Conservation (phyloP, 92 coral and sea anemone genomes). For the Phenganax subtilis region DNA sequence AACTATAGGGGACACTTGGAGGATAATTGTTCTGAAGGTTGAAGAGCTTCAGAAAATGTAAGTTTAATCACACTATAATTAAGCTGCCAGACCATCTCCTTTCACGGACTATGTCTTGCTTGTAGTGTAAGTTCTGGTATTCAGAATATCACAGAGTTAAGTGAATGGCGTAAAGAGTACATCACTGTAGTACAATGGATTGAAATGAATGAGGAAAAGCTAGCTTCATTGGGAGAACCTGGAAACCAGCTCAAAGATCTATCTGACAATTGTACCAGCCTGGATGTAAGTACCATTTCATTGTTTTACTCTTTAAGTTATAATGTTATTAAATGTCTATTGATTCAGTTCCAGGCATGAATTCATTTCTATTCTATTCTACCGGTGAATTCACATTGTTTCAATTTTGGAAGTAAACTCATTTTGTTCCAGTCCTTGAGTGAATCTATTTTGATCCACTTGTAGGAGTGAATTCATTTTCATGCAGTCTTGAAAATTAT, state of each 20-base stretch:
- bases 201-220: conserved; percentile 27
- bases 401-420: too few relatives aligned
- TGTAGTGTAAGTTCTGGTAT: conserved; percentile 32
- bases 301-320: background rate
- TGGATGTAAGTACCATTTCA: background rate
- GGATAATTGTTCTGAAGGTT: conserved; percentile 25
- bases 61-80: background rate
- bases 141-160: conserved; percentile 32
- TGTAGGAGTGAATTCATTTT: too few relatives aligned
- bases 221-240: conserved; percentile 29
- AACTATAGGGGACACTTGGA: conserved; percentile 26
- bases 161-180: conserved; percentile 38
- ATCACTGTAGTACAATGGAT: conserved; percentile 33
- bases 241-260: conserved; percentile 31
- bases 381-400: too few relatives aligned
- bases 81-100: too few relatives aligned
- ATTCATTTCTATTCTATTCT: too few relatives aligned
- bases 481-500: too few relatives aligned
- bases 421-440: too few relatives aligned
- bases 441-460: too few relatives aligned
- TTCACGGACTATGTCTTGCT: background rate
- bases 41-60: conserved; percentile 39
- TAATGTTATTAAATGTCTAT: too few relatives aligned
- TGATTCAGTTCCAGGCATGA: too few relatives aligned
- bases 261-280: conserved; percentile 5